Conservation (phyloP, 1,140 invertebrate genomes). For the Caligus rogercresseyi region DNA sequence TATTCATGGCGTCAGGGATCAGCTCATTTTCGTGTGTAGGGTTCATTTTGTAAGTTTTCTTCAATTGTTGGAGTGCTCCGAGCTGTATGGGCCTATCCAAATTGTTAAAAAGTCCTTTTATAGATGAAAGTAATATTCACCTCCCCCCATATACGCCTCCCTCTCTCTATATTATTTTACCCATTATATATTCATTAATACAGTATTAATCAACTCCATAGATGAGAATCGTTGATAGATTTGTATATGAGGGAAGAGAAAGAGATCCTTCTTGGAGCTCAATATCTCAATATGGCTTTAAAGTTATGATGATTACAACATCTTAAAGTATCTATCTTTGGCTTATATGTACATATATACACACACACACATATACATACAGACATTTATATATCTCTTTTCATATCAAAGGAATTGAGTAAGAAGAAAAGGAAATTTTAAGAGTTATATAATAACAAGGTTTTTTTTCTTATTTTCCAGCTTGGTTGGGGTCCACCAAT, state of each 20-base stretch:
- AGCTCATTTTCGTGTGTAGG: too few species aligned
- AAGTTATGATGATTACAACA: too few species aligned
- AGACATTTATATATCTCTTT: not conserved
- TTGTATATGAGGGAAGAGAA: not conserved
- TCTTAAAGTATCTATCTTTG: not conserved
- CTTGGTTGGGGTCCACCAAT: constrained; percentile 33
- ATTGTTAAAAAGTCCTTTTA: too few species aligned
- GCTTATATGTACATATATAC: not conserved
- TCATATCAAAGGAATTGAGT: not conserved
- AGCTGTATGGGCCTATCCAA: too few species aligned
- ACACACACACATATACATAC: not conserved
- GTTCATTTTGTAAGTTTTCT: too few species aligned
- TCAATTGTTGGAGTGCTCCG: too few species aligned
- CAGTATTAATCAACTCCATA: not conserved
- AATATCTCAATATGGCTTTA: too few species aligned
- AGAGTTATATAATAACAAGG: not conserved
- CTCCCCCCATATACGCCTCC: too few species aligned
- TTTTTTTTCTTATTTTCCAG: constrained; percentile 27
- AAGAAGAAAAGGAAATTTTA: not conserved
- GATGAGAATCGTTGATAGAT: not conserved
- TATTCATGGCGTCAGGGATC: too few species aligned
- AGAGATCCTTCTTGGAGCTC: too few species aligned
- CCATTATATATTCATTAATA: not conserved
- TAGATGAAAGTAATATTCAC: too few species aligned
- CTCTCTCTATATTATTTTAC: too few species aligned